phyloP scores from a whole-genome alignment of 2,797 vertebrate genomes.

The Erithacus rubecula region DNA sequence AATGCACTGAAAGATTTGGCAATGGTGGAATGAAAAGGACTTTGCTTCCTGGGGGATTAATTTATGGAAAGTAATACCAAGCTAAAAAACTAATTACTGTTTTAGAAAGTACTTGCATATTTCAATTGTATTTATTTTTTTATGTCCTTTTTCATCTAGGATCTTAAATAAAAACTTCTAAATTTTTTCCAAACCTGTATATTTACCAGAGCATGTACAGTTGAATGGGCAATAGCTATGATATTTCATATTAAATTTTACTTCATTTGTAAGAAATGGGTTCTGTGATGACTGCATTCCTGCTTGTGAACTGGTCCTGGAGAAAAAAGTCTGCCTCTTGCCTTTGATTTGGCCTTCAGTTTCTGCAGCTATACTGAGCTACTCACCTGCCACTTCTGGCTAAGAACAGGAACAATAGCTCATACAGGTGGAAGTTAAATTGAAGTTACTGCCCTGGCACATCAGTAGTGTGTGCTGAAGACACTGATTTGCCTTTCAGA shows the following conservation, averaged over 20 bases:
- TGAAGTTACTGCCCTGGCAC: neutral
- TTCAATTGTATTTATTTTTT: slow-evolving; percentile 50
- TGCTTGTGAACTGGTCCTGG: neutral
- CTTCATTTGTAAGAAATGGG: neutral
- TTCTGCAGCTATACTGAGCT: neutral
- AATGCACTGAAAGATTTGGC: slow-evolving; percentile 87
- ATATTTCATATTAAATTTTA: slow-evolving; percentile 47
- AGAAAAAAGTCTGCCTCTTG: neutral
- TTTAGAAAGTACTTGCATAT: neutral
- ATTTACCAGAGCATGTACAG: slow-evolving; percentile 9
- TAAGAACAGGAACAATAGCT: neutral
- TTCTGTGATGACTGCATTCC: neutral
- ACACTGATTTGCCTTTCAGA: neutral
- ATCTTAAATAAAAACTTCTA: neutral
- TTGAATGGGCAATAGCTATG: neutral
- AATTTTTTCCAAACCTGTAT: neutral
- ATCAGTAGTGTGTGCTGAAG: neutral
- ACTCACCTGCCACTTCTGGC: neutral
- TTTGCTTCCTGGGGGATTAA: neutral
- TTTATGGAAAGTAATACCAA: neutral
- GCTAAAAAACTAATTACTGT: neutral
- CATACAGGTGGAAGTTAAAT: neutral
- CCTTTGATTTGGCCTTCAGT: neutral
- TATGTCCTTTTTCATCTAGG: neutral
- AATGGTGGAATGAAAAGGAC: slow-evolving; percentile 82